These are phyloP conservation scores for Sinocyclocheilus anophthalmus DNA, from an alignment of 2,113 vertebrate genomes.

Conservation along the genomic window DNA sequence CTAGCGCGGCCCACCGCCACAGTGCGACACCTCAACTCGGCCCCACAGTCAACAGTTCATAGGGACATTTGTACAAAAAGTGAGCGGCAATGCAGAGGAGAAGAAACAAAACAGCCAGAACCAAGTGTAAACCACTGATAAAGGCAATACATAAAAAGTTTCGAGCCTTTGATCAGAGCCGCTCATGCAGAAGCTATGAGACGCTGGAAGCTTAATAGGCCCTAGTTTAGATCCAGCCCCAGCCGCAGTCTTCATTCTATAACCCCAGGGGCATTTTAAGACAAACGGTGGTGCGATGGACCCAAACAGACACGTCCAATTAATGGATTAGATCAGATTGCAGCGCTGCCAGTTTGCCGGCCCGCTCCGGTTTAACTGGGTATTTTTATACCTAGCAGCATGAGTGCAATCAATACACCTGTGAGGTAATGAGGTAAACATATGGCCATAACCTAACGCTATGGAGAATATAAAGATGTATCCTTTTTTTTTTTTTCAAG, in stretches of 20 bases:
- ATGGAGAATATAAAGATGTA: slow-evolving; percentile 66
- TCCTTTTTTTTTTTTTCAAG: too few relatives aligned
- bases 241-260: slow-evolving; percentile 68
- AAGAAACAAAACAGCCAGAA: slow-evolving; percentile 54
- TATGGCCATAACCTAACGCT: slow-evolving; percentile 75
- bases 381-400: too few relatives aligned
- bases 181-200: slow-evolving; percentile 26
- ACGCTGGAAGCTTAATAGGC: slow-evolving; percentile 39
- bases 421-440: slow-evolving; percentile 68
- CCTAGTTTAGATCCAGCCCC: slow-evolving; percentile 29
- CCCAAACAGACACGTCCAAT: slow-evolving; percentile 75
- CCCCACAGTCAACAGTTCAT: too few relatives aligned
- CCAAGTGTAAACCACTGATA: slow-evolving; percentile 61
- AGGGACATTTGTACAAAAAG: slow-evolving; percentile 84
- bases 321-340: slow-evolving; percentile 78
- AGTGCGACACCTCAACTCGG: too few relatives aligned
- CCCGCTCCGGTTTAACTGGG: too few relatives aligned
- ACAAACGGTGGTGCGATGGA: slow-evolving; percentile 67
- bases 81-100: slow-evolving; percentile 65
- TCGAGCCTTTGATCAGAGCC: not conserved
- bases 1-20: too few relatives aligned
- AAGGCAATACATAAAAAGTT: slow-evolving; percentile 46
- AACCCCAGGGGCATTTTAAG: slow-evolving; percentile 61
- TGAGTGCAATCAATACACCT: slow-evolving; percentile 68
- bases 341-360: too few relatives aligned